These are phyloP conservation scores for Acyrthosiphon pisum DNA, from an alignment of 1,140 invertebrate species.

Conservation along the genomic window DNA sequence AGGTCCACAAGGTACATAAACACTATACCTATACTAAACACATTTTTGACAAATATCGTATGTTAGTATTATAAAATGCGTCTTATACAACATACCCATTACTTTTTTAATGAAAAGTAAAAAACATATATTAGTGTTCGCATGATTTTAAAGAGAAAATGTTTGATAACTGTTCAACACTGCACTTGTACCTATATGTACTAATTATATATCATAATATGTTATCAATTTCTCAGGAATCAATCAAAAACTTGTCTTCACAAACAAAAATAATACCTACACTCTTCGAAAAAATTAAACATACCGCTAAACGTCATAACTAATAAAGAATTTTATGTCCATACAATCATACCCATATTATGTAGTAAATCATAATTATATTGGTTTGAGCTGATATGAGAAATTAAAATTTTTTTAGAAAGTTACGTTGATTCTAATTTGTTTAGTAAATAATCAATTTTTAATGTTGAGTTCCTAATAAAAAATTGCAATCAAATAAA, in stretches of 20 bases:
- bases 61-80: not conserved
- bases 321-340: not conserved
- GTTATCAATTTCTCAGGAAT: not conserved
- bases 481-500: not conserved
- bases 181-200: not conserved
- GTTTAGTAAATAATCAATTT: not conserved
- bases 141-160: not conserved
- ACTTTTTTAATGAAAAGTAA: not conserved
- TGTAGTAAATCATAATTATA: not conserved
- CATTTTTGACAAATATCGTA: not conserved
- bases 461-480: not conserved
- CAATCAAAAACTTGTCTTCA: not conserved
- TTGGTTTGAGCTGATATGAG: not conserved
- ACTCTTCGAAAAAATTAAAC: not conserved
- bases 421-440: not conserved
- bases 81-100: not conserved
- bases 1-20: constrained; percentile 71
- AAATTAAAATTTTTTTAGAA: not conserved
- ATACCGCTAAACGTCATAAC: not conserved
- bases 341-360: not conserved
- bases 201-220: not conserved
- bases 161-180: not conserved
- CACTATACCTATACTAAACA: not conserved
- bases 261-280: not conserved
- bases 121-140: not conserved